Percentiles rank a stretch among this genome's conserved stretches.
Evolutionary conservation across 2,888 invertebrate species (phyloP).

Genomic region (Incurvaria masculella): DNA sequence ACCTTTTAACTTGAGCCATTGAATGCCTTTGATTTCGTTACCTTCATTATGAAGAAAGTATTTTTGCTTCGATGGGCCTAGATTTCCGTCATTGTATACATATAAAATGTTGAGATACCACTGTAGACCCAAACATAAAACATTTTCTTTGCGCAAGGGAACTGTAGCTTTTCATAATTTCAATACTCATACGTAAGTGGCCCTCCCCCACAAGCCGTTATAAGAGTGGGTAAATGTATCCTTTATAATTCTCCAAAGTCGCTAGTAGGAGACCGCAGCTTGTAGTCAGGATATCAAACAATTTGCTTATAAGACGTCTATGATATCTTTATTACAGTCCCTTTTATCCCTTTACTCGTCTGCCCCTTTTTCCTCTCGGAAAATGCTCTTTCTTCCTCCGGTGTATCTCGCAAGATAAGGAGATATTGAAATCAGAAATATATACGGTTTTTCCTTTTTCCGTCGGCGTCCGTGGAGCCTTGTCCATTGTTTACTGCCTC

Average conservation of each 20-base stretch:
- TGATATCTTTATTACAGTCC: constrained; percentile 42
- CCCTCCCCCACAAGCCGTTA: no score
- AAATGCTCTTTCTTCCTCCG: constrained; percentile 28
- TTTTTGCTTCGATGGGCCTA: no score
- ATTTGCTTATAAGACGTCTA: constrained; percentile 39
- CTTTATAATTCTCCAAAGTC: neutral
- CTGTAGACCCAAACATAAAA: no score
- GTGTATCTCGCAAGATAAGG: constrained; percentile 31
- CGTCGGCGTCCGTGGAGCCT: constrained; percentile 29
- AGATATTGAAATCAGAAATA: constrained; percentile 45
- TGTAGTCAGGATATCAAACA: constrained; percentile 36
- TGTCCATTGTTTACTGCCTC: constrained; percentile 27
- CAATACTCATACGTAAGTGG: no score
- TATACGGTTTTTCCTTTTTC: constrained; percentile 37
- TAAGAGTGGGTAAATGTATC: no score
- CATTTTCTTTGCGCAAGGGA: no score
- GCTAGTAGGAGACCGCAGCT: neutral
- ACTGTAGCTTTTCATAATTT: no score
- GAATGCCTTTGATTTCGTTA: neutral
- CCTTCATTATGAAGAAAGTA: neutral
- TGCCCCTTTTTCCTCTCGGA: constrained; percentile 25
- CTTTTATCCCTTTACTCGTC: constrained; percentile 35
- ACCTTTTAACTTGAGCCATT: neutral
- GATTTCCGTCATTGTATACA: no score
- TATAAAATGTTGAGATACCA: no score